Conservation (phyloP, 2,888 invertebrate genomes). For the Penaeus monodon region DNA sequence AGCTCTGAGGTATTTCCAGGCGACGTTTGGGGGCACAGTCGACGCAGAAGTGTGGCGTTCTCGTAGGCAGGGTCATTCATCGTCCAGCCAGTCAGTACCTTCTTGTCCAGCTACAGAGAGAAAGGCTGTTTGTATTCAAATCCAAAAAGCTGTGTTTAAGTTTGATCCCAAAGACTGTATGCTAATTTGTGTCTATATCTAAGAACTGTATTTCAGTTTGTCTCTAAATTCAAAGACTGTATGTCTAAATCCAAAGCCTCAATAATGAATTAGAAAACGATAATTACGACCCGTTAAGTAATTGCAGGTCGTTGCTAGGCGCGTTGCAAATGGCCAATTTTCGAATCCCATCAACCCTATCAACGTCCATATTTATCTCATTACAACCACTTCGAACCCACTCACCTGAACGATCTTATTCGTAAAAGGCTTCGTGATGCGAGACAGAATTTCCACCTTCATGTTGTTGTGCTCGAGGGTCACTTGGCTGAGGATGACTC, state of each 20-base stretch:
- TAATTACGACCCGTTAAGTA: no score
- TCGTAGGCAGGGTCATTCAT: slow-evolving; percentile 67
- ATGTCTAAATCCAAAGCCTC: no score
- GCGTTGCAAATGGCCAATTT: no score
- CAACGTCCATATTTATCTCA: no score
- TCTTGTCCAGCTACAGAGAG: slow-evolving; percentile 69
- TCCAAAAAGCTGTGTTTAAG: neutral
- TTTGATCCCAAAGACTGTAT: no score
- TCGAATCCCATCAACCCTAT: no score
- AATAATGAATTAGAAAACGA: no score
- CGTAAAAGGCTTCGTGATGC: slow-evolving; percentile 71
- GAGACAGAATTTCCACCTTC: slow-evolving; percentile 68
- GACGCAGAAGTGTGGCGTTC: slow-evolving; percentile 68
- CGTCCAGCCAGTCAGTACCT: slow-evolving; percentile 70
- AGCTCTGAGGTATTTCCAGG: slow-evolving; percentile 32
- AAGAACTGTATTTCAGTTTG: no score
- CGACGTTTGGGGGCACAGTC: slow-evolving; percentile 66
- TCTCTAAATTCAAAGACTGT: no score
- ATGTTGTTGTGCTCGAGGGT: slow-evolving; percentile 67
- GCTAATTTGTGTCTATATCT: no score
- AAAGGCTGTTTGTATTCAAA: neutral
- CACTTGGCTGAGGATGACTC: slow-evolving; percentile 68
- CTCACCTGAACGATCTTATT: slow-evolving; percentile 68
- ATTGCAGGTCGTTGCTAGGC: no score
- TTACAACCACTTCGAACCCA: neutral